Percentiles rank a stretch among this genome's conserved stretches.
phyloP scores from a whole-genome alignment of 2,113 vertebrate genomes.

The Hyla sarda region DNA sequence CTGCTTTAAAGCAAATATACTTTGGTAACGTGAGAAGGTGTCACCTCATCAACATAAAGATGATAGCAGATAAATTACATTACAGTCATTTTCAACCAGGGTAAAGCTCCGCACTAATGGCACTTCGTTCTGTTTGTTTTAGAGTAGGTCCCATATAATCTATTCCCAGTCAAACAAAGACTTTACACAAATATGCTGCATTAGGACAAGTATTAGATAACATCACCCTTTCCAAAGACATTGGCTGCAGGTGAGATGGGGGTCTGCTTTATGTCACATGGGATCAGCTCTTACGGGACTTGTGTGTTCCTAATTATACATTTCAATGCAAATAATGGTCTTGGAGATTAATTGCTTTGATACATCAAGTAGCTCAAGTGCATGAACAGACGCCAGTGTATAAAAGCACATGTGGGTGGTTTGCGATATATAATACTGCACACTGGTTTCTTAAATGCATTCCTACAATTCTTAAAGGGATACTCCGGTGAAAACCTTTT shows the following conservation, averaged over 20 bases:
- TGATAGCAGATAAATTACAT: constrained; percentile 45
- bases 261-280: constrained; percentile 32
- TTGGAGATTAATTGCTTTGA: constrained; percentile 37
- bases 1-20: constrained; percentile 52
- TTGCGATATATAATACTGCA: constrained; percentile 17
- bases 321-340: constrained; percentile 46
- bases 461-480: not conserved
- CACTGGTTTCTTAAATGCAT: not conserved
- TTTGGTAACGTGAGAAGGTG: constrained; percentile 52
- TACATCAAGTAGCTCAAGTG: constrained; percentile 42
- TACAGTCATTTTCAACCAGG: constrained; percentile 27
- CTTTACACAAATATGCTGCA: constrained; percentile 41
- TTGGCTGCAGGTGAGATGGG: constrained; percentile 32
- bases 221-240: constrained; percentile 22
- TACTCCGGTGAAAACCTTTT: too few relatives aligned
- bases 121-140: constrained; percentile 33
- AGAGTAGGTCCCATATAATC: constrained; percentile 29
- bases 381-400: constrained; percentile 39
- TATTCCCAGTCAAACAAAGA: constrained; percentile 35
- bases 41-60: constrained; percentile 47
- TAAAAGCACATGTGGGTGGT: constrained; percentile 28
- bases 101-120: constrained; percentile 23
- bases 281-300: constrained; percentile 26
- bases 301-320: constrained; percentile 28
- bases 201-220: constrained; percentile 40